Conservation (phyloP, 2,797 vertebrate genomes). For the Channallabes apus region DNA sequence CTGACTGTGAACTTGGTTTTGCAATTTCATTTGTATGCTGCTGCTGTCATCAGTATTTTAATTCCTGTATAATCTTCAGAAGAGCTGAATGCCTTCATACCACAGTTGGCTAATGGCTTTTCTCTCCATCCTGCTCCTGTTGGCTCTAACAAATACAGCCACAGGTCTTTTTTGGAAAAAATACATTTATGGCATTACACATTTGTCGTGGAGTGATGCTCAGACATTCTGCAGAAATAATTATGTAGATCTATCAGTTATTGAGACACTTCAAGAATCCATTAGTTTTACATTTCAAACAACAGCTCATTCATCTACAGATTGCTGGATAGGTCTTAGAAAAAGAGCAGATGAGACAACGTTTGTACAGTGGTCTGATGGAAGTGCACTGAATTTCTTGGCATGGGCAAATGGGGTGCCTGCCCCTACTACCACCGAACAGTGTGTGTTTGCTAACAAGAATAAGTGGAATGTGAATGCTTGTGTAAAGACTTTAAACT, state of each 20-base stretch:
- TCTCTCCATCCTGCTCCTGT: slow-evolving; percentile 16
- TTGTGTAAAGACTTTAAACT: fast-evolving
- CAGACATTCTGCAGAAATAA: neutral
- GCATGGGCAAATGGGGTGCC: neutral
- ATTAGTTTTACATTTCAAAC: neutral
- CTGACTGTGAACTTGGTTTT: neutral
- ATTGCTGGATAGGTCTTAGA: slow-evolving; percentile 18
- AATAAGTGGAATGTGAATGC: fast-evolving
- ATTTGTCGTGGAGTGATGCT: slow-evolving; percentile 6
- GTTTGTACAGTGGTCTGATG: slow-evolving; percentile 31
- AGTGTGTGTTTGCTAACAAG: neutral
- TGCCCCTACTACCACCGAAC: fast-evolving
- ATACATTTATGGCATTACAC: neutral
- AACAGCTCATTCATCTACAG: fast-evolving
- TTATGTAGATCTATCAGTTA: slow-evolving; percentile 6
- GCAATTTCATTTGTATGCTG: neutral
- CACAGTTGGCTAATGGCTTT: neutral
- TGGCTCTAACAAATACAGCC: slow-evolving; percentile 11
- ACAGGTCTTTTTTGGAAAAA: neutral
- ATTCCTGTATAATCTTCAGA: neutral
- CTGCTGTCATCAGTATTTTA: neutral
- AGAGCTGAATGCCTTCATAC: neutral
- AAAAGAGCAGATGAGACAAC: fast-evolving
- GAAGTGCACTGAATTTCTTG: neutral
- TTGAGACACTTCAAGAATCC: neutral